Conservation (phyloP, 2,113 vertebrate species). For the Danionella cerebrum region DNA sequence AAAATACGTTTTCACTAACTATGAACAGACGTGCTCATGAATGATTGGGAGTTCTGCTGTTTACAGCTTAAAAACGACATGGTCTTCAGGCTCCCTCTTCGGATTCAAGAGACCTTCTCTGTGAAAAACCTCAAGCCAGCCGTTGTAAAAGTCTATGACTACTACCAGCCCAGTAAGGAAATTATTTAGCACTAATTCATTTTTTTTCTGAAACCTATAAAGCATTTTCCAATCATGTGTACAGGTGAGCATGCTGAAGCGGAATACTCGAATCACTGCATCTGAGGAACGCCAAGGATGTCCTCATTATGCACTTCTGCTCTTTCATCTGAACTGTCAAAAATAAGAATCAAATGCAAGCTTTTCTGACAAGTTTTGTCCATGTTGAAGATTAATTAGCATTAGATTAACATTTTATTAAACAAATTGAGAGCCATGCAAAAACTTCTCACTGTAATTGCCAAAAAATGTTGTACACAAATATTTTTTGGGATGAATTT, state of each 20-base stretch:
- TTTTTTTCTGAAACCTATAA: not conserved
- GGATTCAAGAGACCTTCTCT: constrained; percentile 52
- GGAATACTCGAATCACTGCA: constrained; percentile 46
- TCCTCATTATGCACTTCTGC: no score
- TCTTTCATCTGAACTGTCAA: no score
- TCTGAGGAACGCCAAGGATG: no score
- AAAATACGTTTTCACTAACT: not conserved
- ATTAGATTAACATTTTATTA: no score
- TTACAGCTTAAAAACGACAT: constrained; percentile 36
- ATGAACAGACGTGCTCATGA: not conserved
- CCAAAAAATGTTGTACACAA: no score
- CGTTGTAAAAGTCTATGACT: constrained; percentile 71
- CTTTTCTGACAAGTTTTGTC: no score
- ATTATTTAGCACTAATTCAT: not conserved
- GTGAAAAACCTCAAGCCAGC: constrained; percentile 71
- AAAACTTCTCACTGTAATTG: no score
- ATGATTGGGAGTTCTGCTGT: no score
- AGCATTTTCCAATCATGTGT: not conserved
- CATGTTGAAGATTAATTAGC: no score
- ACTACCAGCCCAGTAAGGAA: constrained; percentile 77
- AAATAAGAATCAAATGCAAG: no score
- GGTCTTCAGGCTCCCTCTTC: constrained; percentile 38
- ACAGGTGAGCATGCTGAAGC: constrained; percentile 52
- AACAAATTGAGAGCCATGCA: no score
- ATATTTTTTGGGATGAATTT: no score